Evolutionary conservation across 2,113 vertebrate species (phyloP).

Genomic region (Callospermophilus lateralis): DNA sequence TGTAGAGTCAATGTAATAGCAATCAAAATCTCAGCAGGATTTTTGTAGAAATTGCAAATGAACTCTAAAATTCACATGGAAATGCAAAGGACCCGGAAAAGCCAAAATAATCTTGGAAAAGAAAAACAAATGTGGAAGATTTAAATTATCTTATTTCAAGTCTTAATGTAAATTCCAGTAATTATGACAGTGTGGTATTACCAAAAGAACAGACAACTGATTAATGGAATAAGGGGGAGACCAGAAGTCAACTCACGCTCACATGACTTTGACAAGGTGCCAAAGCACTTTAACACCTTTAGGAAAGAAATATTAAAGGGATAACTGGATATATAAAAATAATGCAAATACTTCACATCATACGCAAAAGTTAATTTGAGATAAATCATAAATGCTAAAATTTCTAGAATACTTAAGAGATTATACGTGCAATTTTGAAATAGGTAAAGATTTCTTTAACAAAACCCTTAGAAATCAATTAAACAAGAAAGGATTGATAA

Average conservation of each 20-base stretch:
- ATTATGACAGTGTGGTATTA: background rate
- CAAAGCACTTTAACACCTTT: background rate
- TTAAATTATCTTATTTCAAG: constrained; percentile 12
- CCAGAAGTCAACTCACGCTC: background rate
- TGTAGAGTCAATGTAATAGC: background rate
- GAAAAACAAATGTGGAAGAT: background rate
- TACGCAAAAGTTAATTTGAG: background rate
- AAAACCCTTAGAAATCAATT: background rate
- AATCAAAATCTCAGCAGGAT: constrained; percentile 13
- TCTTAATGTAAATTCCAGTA: background rate
- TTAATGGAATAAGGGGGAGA: background rate
- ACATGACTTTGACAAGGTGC: background rate
- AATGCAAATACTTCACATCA: background rate
- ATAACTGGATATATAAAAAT: background rate
- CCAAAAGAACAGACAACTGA: background rate
- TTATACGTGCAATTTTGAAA: background rate
- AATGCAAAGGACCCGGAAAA: background rate
- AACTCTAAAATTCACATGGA: background rate
- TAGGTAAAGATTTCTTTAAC: background rate
- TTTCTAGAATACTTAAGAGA: background rate
- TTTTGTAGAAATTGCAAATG: background rate
- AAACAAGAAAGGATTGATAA: background rate
- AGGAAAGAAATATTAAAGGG: background rate
- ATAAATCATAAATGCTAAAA: background rate
- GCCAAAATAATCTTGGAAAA: background rate